phyloP scores from a whole-genome alignment of 2,113 vertebrate species.

The Tonatia bakeri region DNA sequence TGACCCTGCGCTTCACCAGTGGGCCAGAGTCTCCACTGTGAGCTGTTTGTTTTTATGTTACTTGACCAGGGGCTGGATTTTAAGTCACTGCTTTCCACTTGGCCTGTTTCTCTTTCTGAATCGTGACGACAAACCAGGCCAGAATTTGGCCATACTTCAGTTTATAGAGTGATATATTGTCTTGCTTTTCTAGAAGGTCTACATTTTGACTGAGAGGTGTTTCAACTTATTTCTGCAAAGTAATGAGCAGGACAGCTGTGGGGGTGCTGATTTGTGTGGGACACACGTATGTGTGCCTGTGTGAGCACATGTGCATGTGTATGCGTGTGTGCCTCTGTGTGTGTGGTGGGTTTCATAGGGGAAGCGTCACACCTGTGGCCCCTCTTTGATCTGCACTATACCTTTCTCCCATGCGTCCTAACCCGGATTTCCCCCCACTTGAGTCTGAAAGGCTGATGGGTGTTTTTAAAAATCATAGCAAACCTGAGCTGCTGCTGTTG shows the following conservation, averaged over 20 bases:
- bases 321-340: too few relatives aligned
- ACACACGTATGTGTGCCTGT: too few relatives aligned
- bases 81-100: constrained; percentile 70
- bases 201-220: constrained; percentile 67
- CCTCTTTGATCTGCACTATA: neutral
- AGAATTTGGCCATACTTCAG: constrained; percentile 61
- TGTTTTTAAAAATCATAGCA: neutral
- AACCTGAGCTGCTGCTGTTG: neutral
- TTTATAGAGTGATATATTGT: constrained; percentile 50
- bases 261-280: neutral
- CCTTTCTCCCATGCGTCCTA: neutral
- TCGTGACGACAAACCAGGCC: constrained; percentile 29
- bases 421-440: neutral
- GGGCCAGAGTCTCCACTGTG: constrained; percentile 21
- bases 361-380: fast-evolving
- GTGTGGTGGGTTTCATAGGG: neutral
- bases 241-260: constrained; percentile 40
- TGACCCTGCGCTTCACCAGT: constrained; percentile 42
- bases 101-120: constrained; percentile 67
- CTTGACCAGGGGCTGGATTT: constrained; percentile 70
- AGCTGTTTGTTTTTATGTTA: constrained; percentile 68
- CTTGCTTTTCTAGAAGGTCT: constrained; percentile 57
- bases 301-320: too few relatives aligned
- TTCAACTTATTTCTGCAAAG: constrained; percentile 71
- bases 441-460: neutral